These are phyloP conservation scores for Entomobrya proxima DNA, from an alignment of 2,888 invertebrate genomes.

Conservation along the genomic window DNA sequence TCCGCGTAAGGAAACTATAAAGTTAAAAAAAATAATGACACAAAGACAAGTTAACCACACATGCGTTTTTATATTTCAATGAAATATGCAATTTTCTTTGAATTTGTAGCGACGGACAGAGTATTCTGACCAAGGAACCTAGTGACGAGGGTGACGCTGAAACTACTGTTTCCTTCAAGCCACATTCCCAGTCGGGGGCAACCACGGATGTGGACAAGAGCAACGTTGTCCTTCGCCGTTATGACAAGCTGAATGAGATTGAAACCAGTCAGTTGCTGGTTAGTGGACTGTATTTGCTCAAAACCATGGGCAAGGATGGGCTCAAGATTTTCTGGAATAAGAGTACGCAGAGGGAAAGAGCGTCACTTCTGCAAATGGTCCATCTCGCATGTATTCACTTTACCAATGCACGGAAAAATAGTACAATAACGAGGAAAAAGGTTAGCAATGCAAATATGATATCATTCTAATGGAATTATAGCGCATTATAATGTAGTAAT, in stretches of 20 bases:
- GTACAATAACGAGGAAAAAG: conserved; percentile 75
- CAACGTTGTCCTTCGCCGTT: conserved; percentile 74
- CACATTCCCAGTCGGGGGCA: conserved; percentile 65
- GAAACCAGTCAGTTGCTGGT: conserved; percentile 74
- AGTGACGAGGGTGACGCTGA: conserved; percentile 73
- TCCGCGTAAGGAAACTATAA: conserved; percentile 69
- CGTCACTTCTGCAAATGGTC: conserved; percentile 74
- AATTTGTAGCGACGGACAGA: conserved; percentile 70
- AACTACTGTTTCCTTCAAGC: conserved; percentile 58
- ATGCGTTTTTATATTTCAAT: not conserved
- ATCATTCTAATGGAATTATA: not conserved
- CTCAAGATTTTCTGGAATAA: conserved; percentile 73
- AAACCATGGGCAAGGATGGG: conserved; percentile 73
- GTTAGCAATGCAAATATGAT: conserved; percentile 51
- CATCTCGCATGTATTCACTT: conserved; percentile 74
- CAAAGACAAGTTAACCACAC: not conserved
- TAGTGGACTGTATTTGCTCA: conserved; percentile 74
- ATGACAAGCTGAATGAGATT: conserved; percentile 75
- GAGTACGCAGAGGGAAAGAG: conserved; percentile 72
- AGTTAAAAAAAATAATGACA: not conserved
- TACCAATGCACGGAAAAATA: conserved; percentile 74
- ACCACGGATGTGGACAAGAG: conserved; percentile 73
- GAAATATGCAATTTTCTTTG: not conserved
- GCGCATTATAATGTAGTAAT: no score
- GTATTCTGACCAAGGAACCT: conserved; percentile 72